Percentiles rank a stretch among this genome's conserved stretches.
phyloP scores from a whole-genome alignment of 1,140 invertebrate species.

The Meteorus sp. region DNA sequence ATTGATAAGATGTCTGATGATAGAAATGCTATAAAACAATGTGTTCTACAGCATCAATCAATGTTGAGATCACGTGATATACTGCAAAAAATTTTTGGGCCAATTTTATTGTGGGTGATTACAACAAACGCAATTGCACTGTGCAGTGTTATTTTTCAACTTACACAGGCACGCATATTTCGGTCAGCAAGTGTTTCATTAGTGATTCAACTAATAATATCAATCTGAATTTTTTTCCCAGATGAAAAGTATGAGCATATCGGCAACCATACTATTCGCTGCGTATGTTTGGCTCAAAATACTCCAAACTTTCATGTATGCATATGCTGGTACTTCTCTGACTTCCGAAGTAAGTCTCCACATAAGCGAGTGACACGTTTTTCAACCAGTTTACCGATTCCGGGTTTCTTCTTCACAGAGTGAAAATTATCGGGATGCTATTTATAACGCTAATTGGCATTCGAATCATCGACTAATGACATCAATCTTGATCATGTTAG shows the following conservation, averaged over 20 bases:
- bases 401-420: neutral
- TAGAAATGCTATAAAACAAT: conserved; percentile 18
- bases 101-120: conserved; percentile 30
- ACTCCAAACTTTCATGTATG: neutral
- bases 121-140: conserved; percentile 32
- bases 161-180: conserved; percentile 37
- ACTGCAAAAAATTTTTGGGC: conserved; percentile 35
- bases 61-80: conserved; percentile 26
- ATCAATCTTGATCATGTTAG: neutral
- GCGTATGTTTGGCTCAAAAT: neutral
- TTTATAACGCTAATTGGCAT: neutral
- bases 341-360: neutral
- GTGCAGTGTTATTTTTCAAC: conserved; percentile 39
- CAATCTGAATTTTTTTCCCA: too few relatives aligned
- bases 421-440: neutral
- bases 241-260: neutral
- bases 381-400: neutral
- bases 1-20: conserved; percentile 21
- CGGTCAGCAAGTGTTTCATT: neutral
- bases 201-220: neutral
- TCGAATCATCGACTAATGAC: neutral
- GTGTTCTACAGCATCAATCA: conserved; percentile 16
- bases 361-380: too few relatives aligned
- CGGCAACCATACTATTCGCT: neutral
- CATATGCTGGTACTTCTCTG: neutral